These are phyloP conservation scores for Acromyrmex echinatior DNA, from an alignment of 1,140 invertebrate genomes.

Conservation along the genomic window DNA sequence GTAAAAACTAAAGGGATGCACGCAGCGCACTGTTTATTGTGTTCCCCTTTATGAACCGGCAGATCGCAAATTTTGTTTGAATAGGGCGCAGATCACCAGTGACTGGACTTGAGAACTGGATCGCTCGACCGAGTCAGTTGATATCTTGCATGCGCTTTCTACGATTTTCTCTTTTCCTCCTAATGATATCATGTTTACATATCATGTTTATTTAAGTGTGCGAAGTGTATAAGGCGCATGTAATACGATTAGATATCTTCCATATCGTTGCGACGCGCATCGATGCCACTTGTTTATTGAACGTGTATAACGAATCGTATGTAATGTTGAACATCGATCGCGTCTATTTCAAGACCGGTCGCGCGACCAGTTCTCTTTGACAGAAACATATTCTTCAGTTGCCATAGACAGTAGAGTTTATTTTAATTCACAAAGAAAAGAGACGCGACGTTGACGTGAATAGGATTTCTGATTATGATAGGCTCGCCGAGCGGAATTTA, in stretches of 20 bases:
- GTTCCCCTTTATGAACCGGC: neutral
- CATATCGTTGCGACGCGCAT: neutral
- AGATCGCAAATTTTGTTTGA: neutral
- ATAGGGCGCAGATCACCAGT: slow-evolving; percentile 24
- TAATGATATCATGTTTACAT: neutral
- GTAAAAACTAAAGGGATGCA: slow-evolving; percentile 41
- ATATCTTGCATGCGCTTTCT: slow-evolving; percentile 18
- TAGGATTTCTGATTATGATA: slow-evolving; percentile 24
- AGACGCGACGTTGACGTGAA: slow-evolving; percentile 30
- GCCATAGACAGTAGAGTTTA: slow-evolving; percentile 23
- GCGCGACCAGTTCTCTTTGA: slow-evolving; percentile 50
- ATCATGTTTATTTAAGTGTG: slow-evolving; percentile 15
- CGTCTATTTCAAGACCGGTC: slow-evolving; percentile 56
- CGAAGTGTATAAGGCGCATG: neutral
- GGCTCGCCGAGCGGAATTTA: neutral
- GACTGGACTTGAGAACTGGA: slow-evolving; percentile 29
- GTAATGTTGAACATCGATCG: slow-evolving; percentile 54
- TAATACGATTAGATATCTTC: slow-evolving; percentile 10
- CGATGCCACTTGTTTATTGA: slow-evolving; percentile 46
- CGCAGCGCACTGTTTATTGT: neutral
- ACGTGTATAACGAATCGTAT: slow-evolving; percentile 40
- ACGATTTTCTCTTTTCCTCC: neutral
- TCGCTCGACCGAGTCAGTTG: neutral
- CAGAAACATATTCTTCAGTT: slow-evolving; percentile 52
- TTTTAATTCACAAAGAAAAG: slow-evolving; percentile 35